Conservation (phyloP, 2,797 vertebrate species). For the Micrastur ruficollis region DNA sequence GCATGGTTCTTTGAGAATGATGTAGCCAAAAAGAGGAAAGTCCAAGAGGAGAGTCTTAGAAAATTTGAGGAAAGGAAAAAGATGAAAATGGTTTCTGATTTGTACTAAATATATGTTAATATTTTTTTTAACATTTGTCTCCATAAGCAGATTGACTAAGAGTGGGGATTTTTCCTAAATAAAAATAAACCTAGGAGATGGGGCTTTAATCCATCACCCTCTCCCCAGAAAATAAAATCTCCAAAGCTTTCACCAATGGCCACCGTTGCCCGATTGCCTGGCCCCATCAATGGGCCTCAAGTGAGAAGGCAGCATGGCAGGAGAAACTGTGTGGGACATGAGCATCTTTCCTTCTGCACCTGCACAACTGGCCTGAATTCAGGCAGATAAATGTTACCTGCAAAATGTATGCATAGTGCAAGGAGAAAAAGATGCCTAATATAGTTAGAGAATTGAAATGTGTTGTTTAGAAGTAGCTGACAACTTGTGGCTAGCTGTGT, state of each 20-base stretch:
- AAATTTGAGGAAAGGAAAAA: background rate
- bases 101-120: background rate
- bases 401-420: background rate
- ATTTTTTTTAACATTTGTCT: background rate
- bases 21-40: background rate
- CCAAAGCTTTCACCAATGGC: fast-evolving
- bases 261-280: background rate
- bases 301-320: background rate
- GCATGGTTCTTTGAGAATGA: background rate
- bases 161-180: background rate
- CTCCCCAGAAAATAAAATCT: background rate
- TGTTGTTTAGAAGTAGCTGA: background rate
- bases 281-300: fast-evolving
- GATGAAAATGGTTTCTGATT: background rate
- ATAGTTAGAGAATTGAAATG: background rate
- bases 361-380: background rate
- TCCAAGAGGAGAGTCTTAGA: background rate
- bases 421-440: background rate
- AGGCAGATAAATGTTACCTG: background rate
- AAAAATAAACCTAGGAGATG: background rate
- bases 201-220: background rate
- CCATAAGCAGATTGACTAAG: background rate
- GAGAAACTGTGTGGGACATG: background rate
- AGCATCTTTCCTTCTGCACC: background rate
- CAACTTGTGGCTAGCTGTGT: background rate